phyloP scores from a whole-genome alignment of 2,113 vertebrate species.

The Pseudorhombus dupliciocellatus region DNA sequence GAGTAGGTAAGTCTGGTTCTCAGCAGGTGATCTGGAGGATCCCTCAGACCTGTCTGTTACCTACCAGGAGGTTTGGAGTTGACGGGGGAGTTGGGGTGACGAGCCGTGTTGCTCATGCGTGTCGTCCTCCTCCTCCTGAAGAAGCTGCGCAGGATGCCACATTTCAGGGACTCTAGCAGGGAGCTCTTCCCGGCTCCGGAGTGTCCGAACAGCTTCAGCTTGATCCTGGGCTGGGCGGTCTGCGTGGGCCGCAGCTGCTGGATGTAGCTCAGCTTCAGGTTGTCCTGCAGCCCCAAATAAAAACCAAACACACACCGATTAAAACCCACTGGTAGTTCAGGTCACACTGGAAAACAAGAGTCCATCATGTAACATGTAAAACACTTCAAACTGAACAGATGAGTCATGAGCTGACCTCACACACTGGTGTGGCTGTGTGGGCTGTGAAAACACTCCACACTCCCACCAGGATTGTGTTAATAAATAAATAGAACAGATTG shows the following conservation, averaged over 20 bases:
- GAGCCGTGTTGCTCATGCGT: constrained; percentile 84
- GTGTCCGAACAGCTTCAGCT: constrained; percentile 94
- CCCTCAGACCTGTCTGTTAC: constrained; percentile 9
- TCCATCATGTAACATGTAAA: constrained; percentile 10
- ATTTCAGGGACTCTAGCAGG: constrained; percentile 95
- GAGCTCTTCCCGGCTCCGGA: constrained; percentile 90
- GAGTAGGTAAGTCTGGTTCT: background rate
- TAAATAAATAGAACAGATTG: no score
- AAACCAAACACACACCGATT: no score
- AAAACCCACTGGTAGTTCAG: no score
- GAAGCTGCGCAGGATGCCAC: constrained; percentile 94
- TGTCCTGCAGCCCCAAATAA: constrained; percentile 80
- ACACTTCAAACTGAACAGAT: constrained; percentile 6
- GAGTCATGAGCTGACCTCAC: constrained; percentile 53
- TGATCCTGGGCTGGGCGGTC: constrained; percentile 88
- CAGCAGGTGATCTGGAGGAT: background rate
- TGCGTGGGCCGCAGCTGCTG: constrained; percentile 92
- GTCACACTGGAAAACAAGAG: no score
- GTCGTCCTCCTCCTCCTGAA: constrained; percentile 92
- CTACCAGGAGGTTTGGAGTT: constrained; percentile 91
- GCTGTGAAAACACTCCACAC: constrained; percentile 10
- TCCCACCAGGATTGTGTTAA: constrained; percentile 41
- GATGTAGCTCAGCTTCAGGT: constrained; percentile 89
- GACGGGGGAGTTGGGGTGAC: constrained; percentile 91
- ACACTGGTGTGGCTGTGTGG: constrained; percentile 35